phyloP scores from a whole-genome alignment of 2,113 vertebrate genomes.

The Plectropomus leopardus region DNA sequence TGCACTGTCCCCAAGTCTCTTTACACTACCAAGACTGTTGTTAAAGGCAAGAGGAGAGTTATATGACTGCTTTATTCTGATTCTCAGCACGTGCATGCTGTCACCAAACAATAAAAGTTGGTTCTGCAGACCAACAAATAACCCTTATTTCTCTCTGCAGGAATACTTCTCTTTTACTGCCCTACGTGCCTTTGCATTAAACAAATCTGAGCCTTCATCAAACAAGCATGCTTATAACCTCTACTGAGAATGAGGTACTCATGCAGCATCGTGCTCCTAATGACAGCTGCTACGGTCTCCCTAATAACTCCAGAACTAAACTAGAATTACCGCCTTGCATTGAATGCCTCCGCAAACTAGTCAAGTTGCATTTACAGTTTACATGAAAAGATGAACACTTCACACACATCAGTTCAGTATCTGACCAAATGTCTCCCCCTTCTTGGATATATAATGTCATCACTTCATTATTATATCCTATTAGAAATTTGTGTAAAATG shows the following conservation, averaged over 20 bases:
- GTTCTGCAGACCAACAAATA: neutral
- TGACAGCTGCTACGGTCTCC: neutral
- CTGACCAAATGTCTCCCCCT: no score
- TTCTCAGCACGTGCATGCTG: neutral
- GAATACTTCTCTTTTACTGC: neutral
- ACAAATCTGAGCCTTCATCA: constrained; percentile 14
- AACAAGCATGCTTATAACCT: constrained; percentile 16
- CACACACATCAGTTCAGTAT: no score
- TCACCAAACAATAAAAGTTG: neutral
- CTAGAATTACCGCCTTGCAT: no score
- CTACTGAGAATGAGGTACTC: neutral
- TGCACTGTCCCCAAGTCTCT: neutral
- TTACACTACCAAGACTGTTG: neutral
- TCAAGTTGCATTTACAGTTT: no score
- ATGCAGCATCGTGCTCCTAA: constrained; percentile 11
- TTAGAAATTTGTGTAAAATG: no score
- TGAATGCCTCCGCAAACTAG: no score
- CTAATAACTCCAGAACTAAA: neutral
- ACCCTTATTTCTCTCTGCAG: neutral
- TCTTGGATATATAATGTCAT: no score
- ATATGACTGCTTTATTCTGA: neutral
- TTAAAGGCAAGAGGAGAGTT: neutral
- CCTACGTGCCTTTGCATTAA: neutral
- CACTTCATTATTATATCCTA: no score
- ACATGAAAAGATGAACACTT: no score